Conservation (phyloP, 2,888 invertebrate genomes). For the Sarcophaga caerulescens region DNA sequence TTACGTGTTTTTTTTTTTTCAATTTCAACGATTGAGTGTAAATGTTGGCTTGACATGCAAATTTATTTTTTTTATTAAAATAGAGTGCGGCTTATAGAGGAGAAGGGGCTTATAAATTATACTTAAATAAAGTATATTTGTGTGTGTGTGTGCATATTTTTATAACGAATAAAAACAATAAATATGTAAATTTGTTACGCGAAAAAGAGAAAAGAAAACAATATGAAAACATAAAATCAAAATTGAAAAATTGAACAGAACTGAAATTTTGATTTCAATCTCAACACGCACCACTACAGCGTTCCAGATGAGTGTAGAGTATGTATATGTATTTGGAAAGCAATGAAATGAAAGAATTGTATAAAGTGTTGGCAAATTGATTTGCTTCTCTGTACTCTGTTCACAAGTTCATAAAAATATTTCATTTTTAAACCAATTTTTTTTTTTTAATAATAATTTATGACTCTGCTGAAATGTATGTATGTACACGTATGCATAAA, state of each 20-base stretch:
- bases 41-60: constrained; percentile 65
- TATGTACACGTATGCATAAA: too few species aligned
- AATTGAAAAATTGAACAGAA: background rate
- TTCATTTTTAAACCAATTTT: background rate
- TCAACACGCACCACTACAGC: background rate
- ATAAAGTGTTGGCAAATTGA: constrained; percentile 18
- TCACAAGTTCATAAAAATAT: too few species aligned
- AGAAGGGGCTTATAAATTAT: background rate
- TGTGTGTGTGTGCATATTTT: background rate
- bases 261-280: background rate
- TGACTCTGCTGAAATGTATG: too few species aligned
- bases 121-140: background rate
- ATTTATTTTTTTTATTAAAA: constrained; percentile 32
- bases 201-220: background rate
- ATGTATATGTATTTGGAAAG: background rate
- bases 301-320: background rate
- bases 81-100: background rate
- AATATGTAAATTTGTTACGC: background rate
- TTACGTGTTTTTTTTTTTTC: constrained; percentile 34
- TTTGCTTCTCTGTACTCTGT: background rate
- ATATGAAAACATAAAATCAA: background rate
- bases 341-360: background rate
- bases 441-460: background rate
- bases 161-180: constrained; percentile 1
- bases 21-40: constrained; percentile 52